Conservation (phyloP, 1,140 invertebrate species). For the Bombyx mandarina region DNA sequence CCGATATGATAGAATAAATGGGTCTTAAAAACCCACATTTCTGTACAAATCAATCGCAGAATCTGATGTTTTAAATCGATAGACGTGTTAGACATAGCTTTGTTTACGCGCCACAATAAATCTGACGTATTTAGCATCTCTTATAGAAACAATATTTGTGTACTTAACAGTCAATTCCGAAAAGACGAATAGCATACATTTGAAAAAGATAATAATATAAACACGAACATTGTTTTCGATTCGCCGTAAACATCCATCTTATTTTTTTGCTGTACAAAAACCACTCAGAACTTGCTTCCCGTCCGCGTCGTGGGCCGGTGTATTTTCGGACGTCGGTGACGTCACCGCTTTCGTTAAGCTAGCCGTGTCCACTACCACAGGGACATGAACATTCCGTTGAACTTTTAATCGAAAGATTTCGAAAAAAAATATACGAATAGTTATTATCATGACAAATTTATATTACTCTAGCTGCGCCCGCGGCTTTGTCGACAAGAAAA, state of each 20-base stretch:
- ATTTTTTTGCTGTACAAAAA: slow-evolving; percentile 33
- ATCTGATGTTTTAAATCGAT: too few relatives aligned
- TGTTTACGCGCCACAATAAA: too few relatives aligned
- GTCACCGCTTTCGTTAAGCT: slow-evolving; percentile 42
- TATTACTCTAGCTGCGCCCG: too few relatives aligned
- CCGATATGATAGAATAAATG: too few relatives aligned
- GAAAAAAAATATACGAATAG: too few relatives aligned
- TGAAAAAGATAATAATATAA: background rate
- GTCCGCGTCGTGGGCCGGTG: slow-evolving; percentile 42
- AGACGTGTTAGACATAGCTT: too few relatives aligned
- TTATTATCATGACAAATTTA: too few relatives aligned
- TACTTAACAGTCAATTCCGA: slow-evolving; percentile 1
- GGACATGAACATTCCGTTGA: background rate
- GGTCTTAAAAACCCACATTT: too few relatives aligned
- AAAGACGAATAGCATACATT: background rate
- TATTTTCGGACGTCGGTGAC: slow-evolving; percentile 44
- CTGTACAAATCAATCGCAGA: too few relatives aligned
- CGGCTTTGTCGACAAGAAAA: too few relatives aligned
- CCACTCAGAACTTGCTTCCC: slow-evolving; percentile 39
- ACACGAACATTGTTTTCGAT: slow-evolving; percentile 14
- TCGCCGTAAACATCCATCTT: slow-evolving; percentile 31
- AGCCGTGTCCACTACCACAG: slow-evolving; percentile 11
- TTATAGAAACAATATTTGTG: background rate
- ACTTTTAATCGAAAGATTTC: too few relatives aligned
- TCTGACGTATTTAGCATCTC: too few relatives aligned